Base-by-base conservation (phyloP, 1,140 invertebrate genomes). In the Epicauta chinensis region DNA sequence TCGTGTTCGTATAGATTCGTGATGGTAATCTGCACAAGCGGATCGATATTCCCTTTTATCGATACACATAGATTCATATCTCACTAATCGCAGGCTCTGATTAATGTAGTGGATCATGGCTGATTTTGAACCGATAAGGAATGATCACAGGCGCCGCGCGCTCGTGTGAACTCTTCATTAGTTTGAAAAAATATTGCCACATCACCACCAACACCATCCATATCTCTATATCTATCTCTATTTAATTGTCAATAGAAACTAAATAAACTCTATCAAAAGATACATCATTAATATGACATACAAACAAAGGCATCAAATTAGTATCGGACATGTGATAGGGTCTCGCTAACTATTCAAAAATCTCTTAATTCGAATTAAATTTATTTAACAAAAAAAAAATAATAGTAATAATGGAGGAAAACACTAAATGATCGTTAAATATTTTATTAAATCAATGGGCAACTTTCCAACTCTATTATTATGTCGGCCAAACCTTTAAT, bases 111-210 rank as follows among this genome's bases (percentile, higher is more conserved):
- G 48, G 52, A 55, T 54, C 51, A 50, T 42, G 37, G 43, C 46
- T 53, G 51, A 53, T 52, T 39, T 51, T 53, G 38, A 31, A 41
- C 31, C 49, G 35, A 56, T 57, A 57, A 60, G 51, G 31, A 50
- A 61, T 57, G 53, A 59, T 61, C 59, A 61, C 49, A 61, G 53
- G 51, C 51, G 56, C 59, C 59, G 59, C 55, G 59, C 55, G 36
- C 40, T 50, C 47, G 53, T 47, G 54, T 56, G 54, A 59, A 55
- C 49, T 59, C 40, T 59, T 44, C 35, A 48, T 48, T 48, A 38
- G 34, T 38, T 48, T 48, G 1, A 23, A 48, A 48, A 48, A 48
- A 48, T 48, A 48, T 29, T 48, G 45, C 45, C 36, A 48, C 45
- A 48, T 48, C 45, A 48, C 45, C 16, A 38, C 32, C 32, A n/a